Evolutionary conservation across 2,113 vertebrate species (phyloP).

Genomic region (Uria aalge): DNA sequence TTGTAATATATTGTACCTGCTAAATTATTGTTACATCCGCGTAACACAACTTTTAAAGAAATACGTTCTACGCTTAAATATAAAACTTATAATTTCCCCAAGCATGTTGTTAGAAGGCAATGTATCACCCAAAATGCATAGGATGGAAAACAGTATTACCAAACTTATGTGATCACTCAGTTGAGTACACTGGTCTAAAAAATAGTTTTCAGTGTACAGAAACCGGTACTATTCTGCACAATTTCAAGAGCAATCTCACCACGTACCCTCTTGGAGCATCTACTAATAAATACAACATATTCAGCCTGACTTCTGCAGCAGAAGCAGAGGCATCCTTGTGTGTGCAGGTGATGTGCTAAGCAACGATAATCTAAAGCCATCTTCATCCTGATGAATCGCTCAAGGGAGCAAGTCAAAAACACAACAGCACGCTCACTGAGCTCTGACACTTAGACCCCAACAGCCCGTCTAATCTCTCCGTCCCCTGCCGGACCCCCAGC

Average conservation of each 20-base stretch:
- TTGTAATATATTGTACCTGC: background rate
- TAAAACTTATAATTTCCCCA: background rate
- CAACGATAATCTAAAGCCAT: background rate
- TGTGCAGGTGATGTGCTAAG: background rate
- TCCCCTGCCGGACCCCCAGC: no score
- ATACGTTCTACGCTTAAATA: background rate
- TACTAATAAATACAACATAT: background rate
- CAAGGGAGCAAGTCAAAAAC: background rate
- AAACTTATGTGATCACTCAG: background rate
- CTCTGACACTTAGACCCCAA: rapidly evolving
- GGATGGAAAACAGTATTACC: background rate
- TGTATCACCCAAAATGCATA: background rate
- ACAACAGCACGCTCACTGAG: rapidly evolving
- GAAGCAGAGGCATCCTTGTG: background rate
- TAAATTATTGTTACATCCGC: background rate
- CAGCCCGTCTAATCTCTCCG: no score
- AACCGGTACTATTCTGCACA: background rate
- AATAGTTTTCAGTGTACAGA: background rate
- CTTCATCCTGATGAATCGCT: background rate
- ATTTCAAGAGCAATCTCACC: background rate
- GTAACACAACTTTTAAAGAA: background rate
- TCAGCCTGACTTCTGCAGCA: background rate
- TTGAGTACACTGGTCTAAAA: background rate
- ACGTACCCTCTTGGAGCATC: background rate
- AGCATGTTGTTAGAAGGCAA: background rate